Conservation (phyloP, 2,888 invertebrate genomes). For the Zelleria hepariella region DNA sequence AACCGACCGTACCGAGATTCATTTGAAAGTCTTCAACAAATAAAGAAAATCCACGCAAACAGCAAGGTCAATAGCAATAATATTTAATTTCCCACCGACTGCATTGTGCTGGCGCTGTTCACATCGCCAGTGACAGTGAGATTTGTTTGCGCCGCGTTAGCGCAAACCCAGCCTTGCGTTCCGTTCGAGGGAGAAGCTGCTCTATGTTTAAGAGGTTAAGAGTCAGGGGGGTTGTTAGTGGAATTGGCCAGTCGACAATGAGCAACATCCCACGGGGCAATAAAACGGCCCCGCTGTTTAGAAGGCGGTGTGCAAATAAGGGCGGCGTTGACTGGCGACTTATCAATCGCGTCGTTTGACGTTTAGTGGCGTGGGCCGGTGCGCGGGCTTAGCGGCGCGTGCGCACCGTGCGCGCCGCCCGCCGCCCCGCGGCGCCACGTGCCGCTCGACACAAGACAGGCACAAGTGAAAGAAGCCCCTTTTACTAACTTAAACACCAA, state of each 20-base stretch:
- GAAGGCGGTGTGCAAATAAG: constrained; percentile 40
- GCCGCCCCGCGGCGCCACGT: constrained; percentile 25
- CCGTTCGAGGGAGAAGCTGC: neutral
- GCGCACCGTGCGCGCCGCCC: constrained; percentile 26
- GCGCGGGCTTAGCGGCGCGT: constrained; percentile 45
- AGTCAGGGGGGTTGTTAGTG: neutral
- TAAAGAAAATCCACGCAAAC: neutral
- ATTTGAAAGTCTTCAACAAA: neutral
- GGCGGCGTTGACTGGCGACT: constrained; percentile 30
- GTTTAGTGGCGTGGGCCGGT: constrained; percentile 48
- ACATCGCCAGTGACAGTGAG: neutral
- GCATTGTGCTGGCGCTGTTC: neutral
- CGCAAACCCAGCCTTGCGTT: neutral
- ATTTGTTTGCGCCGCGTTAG: neutral
- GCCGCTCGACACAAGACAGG: too few relatives aligned
- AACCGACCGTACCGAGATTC: neutral
- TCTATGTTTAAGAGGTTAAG: constrained; percentile 4
- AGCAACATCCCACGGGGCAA: constrained; percentile 44
- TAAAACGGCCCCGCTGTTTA: constrained; percentile 21
- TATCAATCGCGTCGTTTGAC: constrained; percentile 56
- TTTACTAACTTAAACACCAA: too few relatives aligned
- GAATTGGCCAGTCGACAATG: constrained; percentile 23
- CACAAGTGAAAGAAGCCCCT: too few relatives aligned
- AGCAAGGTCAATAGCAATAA: neutral
- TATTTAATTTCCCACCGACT: neutral